Percentiles rank a stretch among this genome's conserved stretches.
phyloP scores from a whole-genome alignment of 2,888 invertebrate species.

The Stratiomys singularior region DNA sequence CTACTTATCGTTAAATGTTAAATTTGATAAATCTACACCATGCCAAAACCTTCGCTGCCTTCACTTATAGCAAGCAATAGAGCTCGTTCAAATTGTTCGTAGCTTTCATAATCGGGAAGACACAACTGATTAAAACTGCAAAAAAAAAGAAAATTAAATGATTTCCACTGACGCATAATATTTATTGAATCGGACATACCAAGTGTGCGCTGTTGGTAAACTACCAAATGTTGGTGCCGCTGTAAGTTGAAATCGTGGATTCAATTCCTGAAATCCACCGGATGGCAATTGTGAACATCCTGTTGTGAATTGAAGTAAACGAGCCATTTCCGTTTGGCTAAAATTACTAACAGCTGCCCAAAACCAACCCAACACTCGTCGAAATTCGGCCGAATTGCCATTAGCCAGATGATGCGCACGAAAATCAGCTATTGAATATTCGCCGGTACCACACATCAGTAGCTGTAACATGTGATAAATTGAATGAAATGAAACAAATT shows the following conservation, averaged over 20 bases:
- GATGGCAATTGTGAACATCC: conserved; percentile 92
- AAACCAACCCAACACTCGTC: conserved; percentile 87
- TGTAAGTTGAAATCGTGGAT: conserved; percentile 92
- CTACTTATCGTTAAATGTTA: background rate
- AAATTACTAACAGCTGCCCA: conserved; percentile 91
- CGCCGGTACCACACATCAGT: conserved; percentile 91
- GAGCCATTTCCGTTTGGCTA: conserved; percentile 91
- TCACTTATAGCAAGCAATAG: conserved; percentile 92
- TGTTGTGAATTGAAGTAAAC: conserved; percentile 91
- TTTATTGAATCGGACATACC: conserved; percentile 69
- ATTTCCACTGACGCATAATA: background rate
- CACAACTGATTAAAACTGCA: conserved; percentile 94
- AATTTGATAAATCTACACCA: conserved; percentile 59
- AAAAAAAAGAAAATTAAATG: conserved; percentile 54
- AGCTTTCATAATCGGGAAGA: conserved; percentile 92
- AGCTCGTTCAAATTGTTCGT: conserved; percentile 92
- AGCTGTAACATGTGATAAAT: conserved; percentile 69
- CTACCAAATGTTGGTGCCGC: conserved; percentile 90
- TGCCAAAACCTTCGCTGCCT: conserved; percentile 92
- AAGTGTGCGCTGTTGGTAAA: conserved; percentile 93
- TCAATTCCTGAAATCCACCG: conserved; percentile 89
- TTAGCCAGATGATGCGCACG: conserved; percentile 87
- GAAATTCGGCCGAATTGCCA: conserved; percentile 83
- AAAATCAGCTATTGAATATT: conserved; percentile 90
- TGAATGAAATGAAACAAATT: background rate